Base-by-base conservation (phyloP, 2,888 invertebrate species). In the Rhopalosiphum nymphaeae region DNA sequence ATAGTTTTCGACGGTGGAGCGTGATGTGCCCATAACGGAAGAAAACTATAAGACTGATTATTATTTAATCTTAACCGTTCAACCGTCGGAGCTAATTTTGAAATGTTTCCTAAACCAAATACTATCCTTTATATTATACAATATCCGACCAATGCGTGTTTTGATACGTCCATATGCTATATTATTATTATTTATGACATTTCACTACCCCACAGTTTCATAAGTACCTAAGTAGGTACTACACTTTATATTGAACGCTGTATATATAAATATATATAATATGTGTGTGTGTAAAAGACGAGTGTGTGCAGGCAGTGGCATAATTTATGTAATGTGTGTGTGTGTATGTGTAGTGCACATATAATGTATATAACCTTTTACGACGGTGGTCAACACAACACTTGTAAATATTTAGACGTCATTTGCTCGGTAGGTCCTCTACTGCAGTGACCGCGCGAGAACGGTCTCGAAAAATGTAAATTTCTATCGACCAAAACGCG, bases 381-480 rank as follows among this genome's bases (percentile, higher is more conserved):
- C 91, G 91, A 86, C 46, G 57, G 46, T 61, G 91, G 91, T 91
- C 91, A 91, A 91, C 91, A 26, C 85, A 91, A 57, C 85, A 86
- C 57, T 85, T 86, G 85, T 91, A 86, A 91, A 91, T 91, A 91
- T 91, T 91, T 91, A 91, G 91, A 91, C 91, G 91, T 91, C 85
- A 86, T 91, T 91, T 86, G 57, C 26, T 86, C 29, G 85, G n/a
- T 7, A 21, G 1, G 29, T 13, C n/a, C 26, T 9, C 36, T 78
- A 36, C 36, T 36, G 42, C 89, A 7, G 53, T 9, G 91, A 29
- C 21, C 29, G 36, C 78, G 16, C 29, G 42, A 56, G 16, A 36
- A 56, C 42, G 78, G 84, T 91, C 46, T 67, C 21, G 56, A 56
- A 91, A 91, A 91, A 85, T 78, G 53, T 85, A 91, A 91, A 85